Evolutionary conservation across 2,888 invertebrate species (phyloP).

Genomic region (Papilio protenor): DNA sequence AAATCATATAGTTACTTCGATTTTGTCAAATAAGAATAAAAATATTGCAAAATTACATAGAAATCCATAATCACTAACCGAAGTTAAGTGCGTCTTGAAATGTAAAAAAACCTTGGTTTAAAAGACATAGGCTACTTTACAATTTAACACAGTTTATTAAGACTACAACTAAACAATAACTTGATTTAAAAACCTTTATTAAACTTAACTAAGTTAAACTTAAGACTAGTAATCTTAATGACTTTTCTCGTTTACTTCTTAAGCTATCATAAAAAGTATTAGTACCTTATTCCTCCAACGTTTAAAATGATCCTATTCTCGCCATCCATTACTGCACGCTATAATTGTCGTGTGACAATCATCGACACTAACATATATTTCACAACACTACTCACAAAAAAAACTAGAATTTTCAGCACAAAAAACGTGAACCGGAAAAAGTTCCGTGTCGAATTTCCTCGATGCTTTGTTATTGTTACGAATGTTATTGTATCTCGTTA

Average conservation of each 20-base stretch:
- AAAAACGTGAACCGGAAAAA: neutral
- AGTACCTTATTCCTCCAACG: conserved; percentile 94
- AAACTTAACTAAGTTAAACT: neutral
- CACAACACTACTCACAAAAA: conserved; percentile 54
- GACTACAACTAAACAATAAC: too few species aligned
- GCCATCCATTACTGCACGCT: conserved; percentile 87
- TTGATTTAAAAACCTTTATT: too few species aligned
- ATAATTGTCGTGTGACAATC: conserved; percentile 35
- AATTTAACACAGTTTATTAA: too few species aligned
- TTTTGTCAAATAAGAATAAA: neutral
- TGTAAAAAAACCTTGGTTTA: neutral
- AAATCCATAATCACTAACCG: neutral
- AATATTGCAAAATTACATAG: neutral
- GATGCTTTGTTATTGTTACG: conserved; percentile 34
- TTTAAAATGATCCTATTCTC: conserved; percentile 97
- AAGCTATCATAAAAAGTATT: neutral
- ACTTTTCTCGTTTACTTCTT: neutral
- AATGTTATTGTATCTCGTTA: conserved; percentile 27
- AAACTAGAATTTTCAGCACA: conserved; percentile 35
- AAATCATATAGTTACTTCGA: neutral
- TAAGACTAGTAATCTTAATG: neutral
- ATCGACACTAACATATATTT: conserved; percentile 53
- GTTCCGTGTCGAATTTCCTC: conserved; percentile 7
- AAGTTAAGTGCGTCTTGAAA: neutral
- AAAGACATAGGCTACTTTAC: too few species aligned